Conservation (phyloP, 2,888 invertebrate species). For the Melolontha melolontha region DNA sequence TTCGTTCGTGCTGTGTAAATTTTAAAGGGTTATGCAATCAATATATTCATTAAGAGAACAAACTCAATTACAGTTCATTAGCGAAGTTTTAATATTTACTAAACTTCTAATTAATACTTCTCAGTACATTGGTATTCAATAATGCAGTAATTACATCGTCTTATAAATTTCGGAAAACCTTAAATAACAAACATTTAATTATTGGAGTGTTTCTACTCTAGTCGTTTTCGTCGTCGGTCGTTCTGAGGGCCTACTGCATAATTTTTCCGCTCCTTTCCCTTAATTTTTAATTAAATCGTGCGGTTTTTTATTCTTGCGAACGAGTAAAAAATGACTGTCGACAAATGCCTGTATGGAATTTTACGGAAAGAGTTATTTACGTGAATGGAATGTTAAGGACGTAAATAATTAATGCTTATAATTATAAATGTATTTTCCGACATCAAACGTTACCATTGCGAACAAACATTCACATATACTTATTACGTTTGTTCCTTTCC, state of each 20-base stretch:
- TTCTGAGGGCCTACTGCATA: conserved; percentile 13
- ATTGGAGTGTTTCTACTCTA: conserved; percentile 32
- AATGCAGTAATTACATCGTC: conserved; percentile 56
- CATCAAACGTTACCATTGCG: no score
- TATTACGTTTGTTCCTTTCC: no score
- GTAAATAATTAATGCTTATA: no score
- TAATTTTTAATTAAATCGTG: conserved; percentile 35
- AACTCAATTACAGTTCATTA: conserved; percentile 65
- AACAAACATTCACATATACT: no score
- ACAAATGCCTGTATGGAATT: no score
- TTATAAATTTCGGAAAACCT: conserved; percentile 45
- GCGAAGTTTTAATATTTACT: conserved; percentile 65
- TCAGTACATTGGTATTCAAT: conserved; percentile 59
- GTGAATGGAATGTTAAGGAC: no score
- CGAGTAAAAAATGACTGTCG: no score
- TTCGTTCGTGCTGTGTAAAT: conserved; percentile 54
- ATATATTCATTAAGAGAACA: conserved; percentile 65
- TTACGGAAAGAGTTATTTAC: no score
- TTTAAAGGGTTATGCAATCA: conserved; percentile 63
- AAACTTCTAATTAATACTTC: conserved; percentile 64
- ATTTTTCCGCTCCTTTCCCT: conserved; percentile 25
- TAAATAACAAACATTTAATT: conserved; percentile 45
- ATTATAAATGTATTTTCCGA: no score
- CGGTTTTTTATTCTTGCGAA: background rate
- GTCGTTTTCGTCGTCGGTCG: conserved; percentile 9